A percentile compares a stretch with the other conserved stretches of the same genome.
Conservation (phyloP, 2,113 vertebrate species). For the Daubentonia madagascariensis region DNA sequence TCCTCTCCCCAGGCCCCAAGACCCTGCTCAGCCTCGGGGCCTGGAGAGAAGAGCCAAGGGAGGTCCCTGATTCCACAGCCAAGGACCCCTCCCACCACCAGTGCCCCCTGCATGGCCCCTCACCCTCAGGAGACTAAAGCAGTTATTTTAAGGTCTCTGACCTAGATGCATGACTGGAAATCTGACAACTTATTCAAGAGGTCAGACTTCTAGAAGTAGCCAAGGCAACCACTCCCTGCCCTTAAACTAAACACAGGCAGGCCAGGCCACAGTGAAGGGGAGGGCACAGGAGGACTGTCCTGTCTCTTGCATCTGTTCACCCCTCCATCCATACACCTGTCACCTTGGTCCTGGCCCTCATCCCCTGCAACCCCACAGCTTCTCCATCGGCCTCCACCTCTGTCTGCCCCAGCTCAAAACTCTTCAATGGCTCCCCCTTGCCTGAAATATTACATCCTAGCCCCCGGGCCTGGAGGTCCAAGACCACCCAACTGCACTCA, state of each 20-base stretch:
- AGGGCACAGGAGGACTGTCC: fast-evolving
- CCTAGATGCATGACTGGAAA: background rate
- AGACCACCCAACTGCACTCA: background rate
- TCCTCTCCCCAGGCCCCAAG: background rate
- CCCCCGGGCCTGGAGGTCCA: background rate
- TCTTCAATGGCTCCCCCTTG: background rate
- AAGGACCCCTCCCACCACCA: too few relatives aligned
- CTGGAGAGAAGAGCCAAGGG: background rate
- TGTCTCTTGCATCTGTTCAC: background rate
- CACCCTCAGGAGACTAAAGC: background rate
- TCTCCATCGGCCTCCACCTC: background rate
- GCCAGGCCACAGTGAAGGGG: fast-evolving
- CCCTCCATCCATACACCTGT: background rate
- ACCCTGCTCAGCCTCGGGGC: background rate
- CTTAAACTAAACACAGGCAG: background rate
- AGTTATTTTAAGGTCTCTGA: background rate
- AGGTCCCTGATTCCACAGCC: background rate
- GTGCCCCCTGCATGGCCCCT: fast-evolving
- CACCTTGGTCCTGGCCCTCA: background rate
- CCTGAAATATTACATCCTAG: background rate
- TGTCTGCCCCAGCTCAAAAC: background rate
- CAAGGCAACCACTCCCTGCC: background rate
- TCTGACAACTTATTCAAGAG: background rate
- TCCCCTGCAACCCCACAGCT: background rate
- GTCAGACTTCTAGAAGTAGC: background rate